Evolutionary conservation across 1,140 invertebrate genomes (phyloP).

Genomic region (Cydia fagiglandana): DNA sequence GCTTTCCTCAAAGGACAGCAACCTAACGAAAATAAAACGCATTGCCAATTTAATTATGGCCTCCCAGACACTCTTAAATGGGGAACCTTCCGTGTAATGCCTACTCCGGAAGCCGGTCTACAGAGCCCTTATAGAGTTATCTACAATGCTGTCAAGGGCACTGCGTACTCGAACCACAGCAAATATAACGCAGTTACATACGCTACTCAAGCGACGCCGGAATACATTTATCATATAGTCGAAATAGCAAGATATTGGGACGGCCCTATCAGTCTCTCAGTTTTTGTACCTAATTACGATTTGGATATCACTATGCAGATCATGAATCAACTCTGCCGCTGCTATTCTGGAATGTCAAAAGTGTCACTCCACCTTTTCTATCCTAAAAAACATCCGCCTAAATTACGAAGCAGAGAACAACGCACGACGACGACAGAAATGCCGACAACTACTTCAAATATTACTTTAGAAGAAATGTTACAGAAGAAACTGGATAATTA

Average conservation of each 20-base stretch:
- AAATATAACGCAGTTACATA: conserved; percentile 80
- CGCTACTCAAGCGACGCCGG: conserved; percentile 87
- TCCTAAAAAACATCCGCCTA: conserved; percentile 69
- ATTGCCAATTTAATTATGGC: conserved; percentile 83
- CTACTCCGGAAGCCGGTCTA: conserved; percentile 80
- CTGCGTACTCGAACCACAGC: conserved; percentile 56
- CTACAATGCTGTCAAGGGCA: conserved; percentile 81
- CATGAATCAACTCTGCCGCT: conserved; percentile 82
- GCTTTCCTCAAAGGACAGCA: conserved; percentile 77
- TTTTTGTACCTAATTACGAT: conserved; percentile 86
- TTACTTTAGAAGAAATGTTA: conserved; percentile 51
- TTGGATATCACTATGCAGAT: conserved; percentile 81
- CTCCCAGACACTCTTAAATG: conserved; percentile 80
- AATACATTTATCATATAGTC: conserved; percentile 85
- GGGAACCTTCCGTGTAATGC: conserved; percentile 62
- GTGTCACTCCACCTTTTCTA: conserved; percentile 86
- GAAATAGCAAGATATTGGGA: conserved; percentile 86
- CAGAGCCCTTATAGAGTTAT: conserved; percentile 82
- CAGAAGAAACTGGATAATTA: conserved; percentile 60
- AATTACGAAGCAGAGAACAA: conserved; percentile 44
- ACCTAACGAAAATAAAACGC: conserved; percentile 78
- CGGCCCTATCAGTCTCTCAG: conserved; percentile 86
- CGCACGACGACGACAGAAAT: conserved; percentile 43
- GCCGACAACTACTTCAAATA: conserved; percentile 49
- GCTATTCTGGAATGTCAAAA: conserved; percentile 83